These are phyloP conservation scores for Trissonchulus sp. DNA, from an alignment of 2,888 invertebrate genomes.

Conservation along the genomic window DNA sequence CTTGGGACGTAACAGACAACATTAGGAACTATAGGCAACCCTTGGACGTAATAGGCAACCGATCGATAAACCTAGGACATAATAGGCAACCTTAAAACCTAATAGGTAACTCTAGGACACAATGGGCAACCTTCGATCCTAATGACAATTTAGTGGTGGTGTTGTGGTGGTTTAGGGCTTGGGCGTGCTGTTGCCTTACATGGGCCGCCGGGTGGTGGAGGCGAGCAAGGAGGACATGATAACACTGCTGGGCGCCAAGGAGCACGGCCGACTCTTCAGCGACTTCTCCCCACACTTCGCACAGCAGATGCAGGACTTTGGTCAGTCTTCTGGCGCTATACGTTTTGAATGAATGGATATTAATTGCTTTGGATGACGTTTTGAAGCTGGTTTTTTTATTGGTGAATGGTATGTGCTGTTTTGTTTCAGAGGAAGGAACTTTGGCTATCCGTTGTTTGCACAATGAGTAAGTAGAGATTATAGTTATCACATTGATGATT, in stretches of 20 bases:
- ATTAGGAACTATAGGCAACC: too few species aligned
- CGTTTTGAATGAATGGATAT: background rate
- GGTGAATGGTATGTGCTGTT: background rate
- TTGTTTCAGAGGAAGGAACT: slow-evolving; percentile 28
- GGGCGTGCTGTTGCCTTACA: slow-evolving; percentile 66
- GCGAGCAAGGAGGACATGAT: background rate
- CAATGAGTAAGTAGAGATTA: slow-evolving; percentile 44
- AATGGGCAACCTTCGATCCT: too few species aligned
- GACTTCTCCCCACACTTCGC: background rate
- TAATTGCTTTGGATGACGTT: background rate
- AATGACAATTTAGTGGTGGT: background rate
- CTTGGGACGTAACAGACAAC: too few species aligned
- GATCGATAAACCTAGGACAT: too few species aligned
- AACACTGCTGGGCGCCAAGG: background rate
- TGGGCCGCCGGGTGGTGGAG: slow-evolving; percentile 61
- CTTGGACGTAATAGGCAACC: too few species aligned
- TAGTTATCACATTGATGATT: too few species aligned
- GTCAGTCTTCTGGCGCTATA: background rate
- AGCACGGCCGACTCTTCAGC: background rate
- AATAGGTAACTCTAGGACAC: too few species aligned
- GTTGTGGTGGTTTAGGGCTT: slow-evolving; percentile 60
- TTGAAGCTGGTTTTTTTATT: background rate
- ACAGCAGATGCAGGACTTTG: background rate
- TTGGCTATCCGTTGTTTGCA: slow-evolving; percentile 34
- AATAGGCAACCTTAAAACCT: too few species aligned